These are phyloP conservation scores for Siphonodentalium dalli DNA, from an alignment of 2,888 invertebrate genomes.

Conservation along the genomic window DNA sequence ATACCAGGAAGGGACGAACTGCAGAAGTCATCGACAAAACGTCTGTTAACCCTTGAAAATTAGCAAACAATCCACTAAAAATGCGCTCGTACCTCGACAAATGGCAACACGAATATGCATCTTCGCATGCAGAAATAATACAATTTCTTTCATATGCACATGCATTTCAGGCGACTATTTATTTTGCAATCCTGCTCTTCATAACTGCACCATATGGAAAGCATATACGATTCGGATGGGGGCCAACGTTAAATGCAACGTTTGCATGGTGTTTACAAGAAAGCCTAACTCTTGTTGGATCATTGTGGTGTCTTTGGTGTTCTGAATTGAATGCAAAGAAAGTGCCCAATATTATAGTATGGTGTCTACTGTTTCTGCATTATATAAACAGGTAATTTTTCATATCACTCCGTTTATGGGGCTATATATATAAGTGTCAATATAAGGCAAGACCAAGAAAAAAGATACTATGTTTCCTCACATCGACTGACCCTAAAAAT, in stretches of 20 bases:
- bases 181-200: conserved; percentile 26
- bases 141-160: too few relatives aligned
- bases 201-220: conserved; percentile 58
- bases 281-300: conserved; percentile 60
- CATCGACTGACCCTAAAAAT: too few relatives aligned
- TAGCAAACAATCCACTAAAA: too few relatives aligned
- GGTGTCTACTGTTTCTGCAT: conserved; percentile 64
- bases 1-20: too few relatives aligned
- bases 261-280: conserved; percentile 66
- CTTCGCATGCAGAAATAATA: too few relatives aligned
- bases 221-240: conserved; percentile 48
- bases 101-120: too few relatives aligned
- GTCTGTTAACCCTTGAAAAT: too few relatives aligned
- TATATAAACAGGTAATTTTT: conserved; percentile 66
- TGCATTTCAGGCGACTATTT: too few relatives aligned
- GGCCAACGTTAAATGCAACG: conserved; percentile 41
- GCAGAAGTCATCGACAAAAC: too few relatives aligned
- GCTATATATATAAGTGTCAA: neutral
- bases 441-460: neutral
- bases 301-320: conserved; percentile 42
- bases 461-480: too few relatives aligned
- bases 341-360: conserved; percentile 57
- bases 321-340: conserved; percentile 34
- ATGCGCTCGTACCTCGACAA: too few relatives aligned
- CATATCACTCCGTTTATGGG: neutral